Base-by-base conservation (phyloP, 2,797 vertebrate genomes). In the Scarus forsteni region DNA sequence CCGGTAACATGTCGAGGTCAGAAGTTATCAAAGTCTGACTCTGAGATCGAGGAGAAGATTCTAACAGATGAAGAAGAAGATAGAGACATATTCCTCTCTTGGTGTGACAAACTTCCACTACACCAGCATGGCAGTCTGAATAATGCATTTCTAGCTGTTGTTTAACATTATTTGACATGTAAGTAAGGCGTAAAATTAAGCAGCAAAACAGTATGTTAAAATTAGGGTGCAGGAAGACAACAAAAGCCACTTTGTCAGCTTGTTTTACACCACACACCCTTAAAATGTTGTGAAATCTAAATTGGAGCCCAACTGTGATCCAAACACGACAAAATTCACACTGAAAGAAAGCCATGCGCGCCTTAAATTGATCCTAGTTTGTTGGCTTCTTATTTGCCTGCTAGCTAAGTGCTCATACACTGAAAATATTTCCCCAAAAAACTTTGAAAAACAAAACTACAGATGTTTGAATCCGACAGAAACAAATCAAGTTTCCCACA, bases 1-100 rank as follows among this genome's bases (percentile, higher is more conserved):
- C 48, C 35, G 61, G 81, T 70, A 83, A 83, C 19, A 77, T 16
- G 75, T 82, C 69, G 81, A 72, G 85, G 88, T 79, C 87, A 89
- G 74, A 58, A 18, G 70, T 76, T 73, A 75, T 81, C 67, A 68
- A 70, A 81, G 63, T 67, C 18, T 80, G 75, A 81, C 61, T 83
- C 75, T 74, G 34, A 74, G 8, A 27, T 46, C 55, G 53, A 40
- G 27, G 61, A 68, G 59, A 67, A 65, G 64, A 74, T 73, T 58
- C 66, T 54, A 61, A 51, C 49, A 19, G 68, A 45, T 10, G 48
- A 58, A 59, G 39, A 14, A 15, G 10, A 27, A 50, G 49, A 50
- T 50, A 13, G 11, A 50, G 57, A 51, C 62, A 56, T 11, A 53
- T 39, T 48, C 18, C 60, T 64, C 60, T 65, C 38, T 19, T 53